phyloP scores from a whole-genome alignment of 2,888 invertebrate species.

The Morpho helenor region DNA sequence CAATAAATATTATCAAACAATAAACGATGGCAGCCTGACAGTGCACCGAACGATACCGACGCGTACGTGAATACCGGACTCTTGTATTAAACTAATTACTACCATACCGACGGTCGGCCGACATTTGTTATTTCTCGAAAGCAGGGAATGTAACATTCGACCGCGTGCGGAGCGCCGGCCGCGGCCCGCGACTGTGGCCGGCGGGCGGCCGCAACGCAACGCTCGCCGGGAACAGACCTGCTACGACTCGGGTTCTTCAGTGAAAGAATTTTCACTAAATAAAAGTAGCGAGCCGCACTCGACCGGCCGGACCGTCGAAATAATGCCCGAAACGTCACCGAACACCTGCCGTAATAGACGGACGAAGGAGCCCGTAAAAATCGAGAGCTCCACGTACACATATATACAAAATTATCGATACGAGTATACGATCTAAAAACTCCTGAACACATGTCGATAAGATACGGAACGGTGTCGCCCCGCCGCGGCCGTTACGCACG shows the following conservation, averaged over 20 bases:
- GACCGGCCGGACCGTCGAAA: conserved; percentile 5
- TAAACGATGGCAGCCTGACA: conserved; percentile 62
- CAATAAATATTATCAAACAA: conserved; percentile 61
- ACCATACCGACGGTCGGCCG: not conserved
- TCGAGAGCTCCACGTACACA: conserved; percentile 32
- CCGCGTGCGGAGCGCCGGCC: too few relatives aligned
- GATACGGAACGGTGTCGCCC: conserved; percentile 51
- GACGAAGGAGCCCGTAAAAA: conserved; percentile 15
- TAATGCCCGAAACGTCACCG: conserved; percentile 7
- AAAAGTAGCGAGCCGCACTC: not conserved
- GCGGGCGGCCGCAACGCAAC: too few relatives aligned
- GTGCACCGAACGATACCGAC: conserved; percentile 34
- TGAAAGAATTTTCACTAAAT: not conserved
- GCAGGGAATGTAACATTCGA: not conserved
- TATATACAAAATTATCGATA: conserved; percentile 59
- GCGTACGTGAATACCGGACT: conserved; percentile 33
- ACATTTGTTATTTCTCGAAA: not conserved
- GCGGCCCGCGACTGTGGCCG: too few relatives aligned
- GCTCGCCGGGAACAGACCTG: not conserved
- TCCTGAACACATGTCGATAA: conserved; percentile 75
- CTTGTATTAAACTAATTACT: conserved; percentile 13
- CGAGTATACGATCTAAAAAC: conserved; percentile 64
- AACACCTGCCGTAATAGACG: conserved; percentile 15
- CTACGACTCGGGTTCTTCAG: conserved; percentile 1
- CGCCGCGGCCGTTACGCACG: conserved; percentile 52